Evolutionary conservation across 2,888 invertebrate genomes (phyloP).

Genomic region (Hirtodrosophila cameraria): DNA sequence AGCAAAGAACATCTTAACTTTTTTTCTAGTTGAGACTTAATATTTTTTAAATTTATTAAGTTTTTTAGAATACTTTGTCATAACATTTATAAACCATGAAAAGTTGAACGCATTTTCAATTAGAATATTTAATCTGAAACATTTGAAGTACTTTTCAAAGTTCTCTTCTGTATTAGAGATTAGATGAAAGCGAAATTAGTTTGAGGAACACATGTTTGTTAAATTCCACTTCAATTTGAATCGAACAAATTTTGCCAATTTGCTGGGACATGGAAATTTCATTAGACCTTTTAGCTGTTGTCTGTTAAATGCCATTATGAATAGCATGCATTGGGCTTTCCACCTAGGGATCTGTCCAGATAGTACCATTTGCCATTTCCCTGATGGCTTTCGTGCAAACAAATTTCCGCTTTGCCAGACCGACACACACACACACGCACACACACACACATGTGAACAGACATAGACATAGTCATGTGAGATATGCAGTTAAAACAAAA

Average conservation of each 20-base stretch:
- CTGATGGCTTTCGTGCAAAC: constrained; percentile 66
- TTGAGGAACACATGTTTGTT: neutral
- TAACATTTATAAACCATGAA: no score
- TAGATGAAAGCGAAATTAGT: neutral
- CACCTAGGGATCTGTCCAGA: constrained; percentile 33
- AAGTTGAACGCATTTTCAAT: no score
- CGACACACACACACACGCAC: constrained; percentile 22
- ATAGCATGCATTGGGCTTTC: constrained; percentile 37
- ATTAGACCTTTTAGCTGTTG: constrained; percentile 55
- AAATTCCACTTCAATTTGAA: constrained; percentile 16
- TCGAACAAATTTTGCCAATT: constrained; percentile 35
- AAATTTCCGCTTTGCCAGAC: constrained; percentile 71
- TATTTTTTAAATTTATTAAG: no score
- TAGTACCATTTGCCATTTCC: constrained; percentile 62
- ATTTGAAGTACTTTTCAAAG: no score
- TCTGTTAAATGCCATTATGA: constrained; percentile 49
- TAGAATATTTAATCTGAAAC: no score
- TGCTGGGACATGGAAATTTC: constrained; percentile 59
- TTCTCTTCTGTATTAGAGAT: no score
- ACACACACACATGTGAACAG: constrained; percentile 7
- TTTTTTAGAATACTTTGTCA: no score
- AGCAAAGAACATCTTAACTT: no score
- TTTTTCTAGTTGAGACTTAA: no score
- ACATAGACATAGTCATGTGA: constrained; percentile 14
- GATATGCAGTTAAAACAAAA: constrained; percentile 40